Conservation (phyloP, 2,113 vertebrate genomes). For the Muntiacus muntjak region DNA sequence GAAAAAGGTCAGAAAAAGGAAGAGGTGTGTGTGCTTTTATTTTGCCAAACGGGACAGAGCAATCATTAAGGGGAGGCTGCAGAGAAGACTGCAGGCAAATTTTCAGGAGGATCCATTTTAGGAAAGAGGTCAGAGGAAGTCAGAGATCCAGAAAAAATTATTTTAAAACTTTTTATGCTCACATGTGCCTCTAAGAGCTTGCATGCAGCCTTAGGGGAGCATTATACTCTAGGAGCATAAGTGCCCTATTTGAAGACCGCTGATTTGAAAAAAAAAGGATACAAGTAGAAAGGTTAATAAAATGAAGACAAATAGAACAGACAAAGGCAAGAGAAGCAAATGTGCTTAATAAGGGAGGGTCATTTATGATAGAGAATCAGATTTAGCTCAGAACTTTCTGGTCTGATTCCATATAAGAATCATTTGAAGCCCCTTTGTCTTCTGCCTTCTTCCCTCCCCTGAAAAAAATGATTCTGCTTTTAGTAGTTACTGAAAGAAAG, state of each 20-base stretch:
- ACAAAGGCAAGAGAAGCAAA: background rate
- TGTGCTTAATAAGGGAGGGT: background rate
- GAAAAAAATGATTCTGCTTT: background rate
- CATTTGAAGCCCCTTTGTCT: background rate
- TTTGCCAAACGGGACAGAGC: background rate
- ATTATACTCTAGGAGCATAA: background rate
- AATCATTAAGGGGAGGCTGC: background rate
- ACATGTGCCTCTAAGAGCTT: background rate
- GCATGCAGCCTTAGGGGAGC: fast-evolving
- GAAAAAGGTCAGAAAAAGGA: background rate
- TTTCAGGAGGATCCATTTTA: background rate
- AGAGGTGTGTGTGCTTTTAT: background rate
- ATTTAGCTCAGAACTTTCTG: background rate
- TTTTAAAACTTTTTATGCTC: background rate
- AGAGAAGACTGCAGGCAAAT: background rate
- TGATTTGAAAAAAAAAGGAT: background rate
- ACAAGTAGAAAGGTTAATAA: background rate
- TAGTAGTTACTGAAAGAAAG: background rate
- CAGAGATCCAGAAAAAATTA: background rate
- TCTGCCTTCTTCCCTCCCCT: background rate
- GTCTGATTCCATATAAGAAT: background rate
- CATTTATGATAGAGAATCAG: background rate
- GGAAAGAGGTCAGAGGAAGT: background rate
- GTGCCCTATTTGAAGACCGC: background rate
- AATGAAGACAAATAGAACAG: background rate